Conservation (phyloP, 2,113 vertebrate genomes). For the zebrafish (Danio rerio) region GRCz12tu NC_133200.1:18680501-18681000, state of each 20-base stretch:
- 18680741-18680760: not conserved
- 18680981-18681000: too few species aligned
- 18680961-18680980: too few species aligned
- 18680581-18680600: not conserved
- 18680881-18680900: too few species aligned
- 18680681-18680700: not conserved
- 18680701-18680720: slow-evolving; percentile 13
- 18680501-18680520: not conserved
- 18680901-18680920: too few species aligned
- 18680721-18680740: not conserved
- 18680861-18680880: too few species aligned
- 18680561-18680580: not conserved
- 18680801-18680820: not conserved
- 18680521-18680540: not conserved
- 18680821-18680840: not conserved
- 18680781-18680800: not conserved
- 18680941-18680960: too few species aligned
- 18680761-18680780: not conserved
- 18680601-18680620: not conserved
- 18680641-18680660: slow-evolving; percentile 12
- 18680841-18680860: too few species aligned
- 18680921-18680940: too few species aligned
- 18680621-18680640: slow-evolving; percentile 6
- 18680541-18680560: not conserved
- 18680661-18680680: not conserved